phyloP scores from a whole-genome alignment of 2,797 vertebrate genomes.

The Champsocephalus esox region DNA sequence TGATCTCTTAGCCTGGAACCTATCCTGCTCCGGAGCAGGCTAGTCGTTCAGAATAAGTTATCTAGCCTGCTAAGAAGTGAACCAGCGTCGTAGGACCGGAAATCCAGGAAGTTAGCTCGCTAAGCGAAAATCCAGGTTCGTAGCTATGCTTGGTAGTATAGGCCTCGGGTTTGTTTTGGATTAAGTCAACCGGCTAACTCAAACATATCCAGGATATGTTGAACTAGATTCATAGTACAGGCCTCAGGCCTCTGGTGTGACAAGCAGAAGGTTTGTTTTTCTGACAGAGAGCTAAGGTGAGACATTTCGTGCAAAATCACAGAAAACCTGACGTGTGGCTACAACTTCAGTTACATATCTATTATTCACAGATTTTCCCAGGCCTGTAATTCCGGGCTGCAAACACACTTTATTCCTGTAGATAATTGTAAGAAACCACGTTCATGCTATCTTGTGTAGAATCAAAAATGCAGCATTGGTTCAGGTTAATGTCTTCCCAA shows the following conservation, averaged over 20 bases:
- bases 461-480: neutral
- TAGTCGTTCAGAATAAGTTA: too few relatives aligned
- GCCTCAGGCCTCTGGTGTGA: neutral
- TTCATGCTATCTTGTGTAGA: neutral
- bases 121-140: too few relatives aligned
- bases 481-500: neutral
- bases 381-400: neutral
- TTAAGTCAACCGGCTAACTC: too few relatives aligned
- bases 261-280: neutral
- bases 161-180: too few relatives aligned
- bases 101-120: too few relatives aligned
- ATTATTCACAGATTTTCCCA: neutral
- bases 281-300: conserved; percentile 5
- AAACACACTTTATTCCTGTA: conserved; percentile 1
- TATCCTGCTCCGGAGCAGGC: too few relatives aligned
- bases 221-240: too few relatives aligned
- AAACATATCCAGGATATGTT: too few relatives aligned
- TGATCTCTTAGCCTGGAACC: too few relatives aligned
- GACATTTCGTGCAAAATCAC: neutral
- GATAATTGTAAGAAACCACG: neutral
- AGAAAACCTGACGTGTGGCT: conserved; percentile 7
- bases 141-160: too few relatives aligned
- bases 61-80: too few relatives aligned
- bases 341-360: neutral
- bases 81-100: too few relatives aligned